These are phyloP conservation scores for Takifugu flavidus DNA, from an alignment of 2,113 vertebrate genomes.

Conservation along the genomic window DNA sequence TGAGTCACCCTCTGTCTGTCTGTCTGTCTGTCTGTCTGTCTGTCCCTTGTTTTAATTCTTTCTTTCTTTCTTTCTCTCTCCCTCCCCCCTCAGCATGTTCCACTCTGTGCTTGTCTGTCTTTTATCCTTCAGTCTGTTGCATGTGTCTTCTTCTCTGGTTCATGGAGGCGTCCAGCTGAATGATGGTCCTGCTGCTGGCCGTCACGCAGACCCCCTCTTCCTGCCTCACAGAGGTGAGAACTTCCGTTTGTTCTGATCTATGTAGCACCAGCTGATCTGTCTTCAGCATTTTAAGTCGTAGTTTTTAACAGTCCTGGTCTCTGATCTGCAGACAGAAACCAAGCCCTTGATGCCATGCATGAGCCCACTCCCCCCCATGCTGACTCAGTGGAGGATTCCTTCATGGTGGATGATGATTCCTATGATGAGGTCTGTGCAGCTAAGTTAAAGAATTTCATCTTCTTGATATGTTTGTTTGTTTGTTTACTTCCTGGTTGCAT, in stretches of 20 bases:
- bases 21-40: no score
- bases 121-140: conserved; percentile 53
- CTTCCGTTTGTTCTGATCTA: not conserved
- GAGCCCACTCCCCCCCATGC: conserved; percentile 61
- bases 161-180: conserved; percentile 56
- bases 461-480: not conserved
- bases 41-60: not conserved
- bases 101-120: conserved; percentile 52
- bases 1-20: not conserved
- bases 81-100: conserved; percentile 50
- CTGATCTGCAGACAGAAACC: conserved; percentile 49
- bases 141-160: conserved; percentile 48
- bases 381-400: conserved; percentile 70
- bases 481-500: not conserved
- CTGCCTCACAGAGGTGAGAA: conserved; percentile 61
- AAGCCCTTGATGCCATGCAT: conserved; percentile 41
- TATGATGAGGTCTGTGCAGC: conserved; percentile 76
- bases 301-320: not conserved
- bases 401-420: conserved; percentile 66
- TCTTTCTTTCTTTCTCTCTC: not conserved
- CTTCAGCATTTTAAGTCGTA: not conserved
- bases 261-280: not conserved
- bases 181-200: conserved; percentile 14
- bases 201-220: conserved; percentile 43
- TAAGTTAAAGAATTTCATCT: no score